phyloP scores from a whole-genome alignment of 2,113 vertebrate species.

The Callocephalon fimbriatum region DNA sequence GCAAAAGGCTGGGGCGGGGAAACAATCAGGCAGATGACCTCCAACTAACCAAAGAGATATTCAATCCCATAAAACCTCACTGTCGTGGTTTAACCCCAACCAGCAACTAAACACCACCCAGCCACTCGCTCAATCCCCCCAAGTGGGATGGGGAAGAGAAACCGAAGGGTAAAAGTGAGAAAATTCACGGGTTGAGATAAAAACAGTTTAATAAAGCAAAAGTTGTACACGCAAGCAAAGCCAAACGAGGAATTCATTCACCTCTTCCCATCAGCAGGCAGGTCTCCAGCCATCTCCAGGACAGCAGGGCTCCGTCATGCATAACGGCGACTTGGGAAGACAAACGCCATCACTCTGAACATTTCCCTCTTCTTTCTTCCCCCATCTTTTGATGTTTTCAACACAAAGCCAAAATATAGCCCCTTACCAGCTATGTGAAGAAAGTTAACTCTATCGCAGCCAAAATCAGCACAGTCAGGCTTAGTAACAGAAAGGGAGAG shows the following conservation, averaged over 20 bases:
- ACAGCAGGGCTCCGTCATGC: neutral
- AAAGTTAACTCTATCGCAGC: neutral
- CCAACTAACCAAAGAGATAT: neutral
- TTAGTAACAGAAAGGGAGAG: neutral
- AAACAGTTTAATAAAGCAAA: neutral
- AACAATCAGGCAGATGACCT: neutral
- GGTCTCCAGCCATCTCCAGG: neutral
- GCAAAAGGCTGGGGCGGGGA: neutral
- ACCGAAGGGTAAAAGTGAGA: neutral
- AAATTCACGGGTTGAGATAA: neutral
- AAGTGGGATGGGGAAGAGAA: neutral
- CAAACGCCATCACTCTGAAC: neutral
- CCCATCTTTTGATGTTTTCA: neutral
- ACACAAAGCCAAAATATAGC: neutral
- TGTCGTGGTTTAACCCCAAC: neutral
- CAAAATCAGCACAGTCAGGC: neutral
- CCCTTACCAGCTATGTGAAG: neutral
- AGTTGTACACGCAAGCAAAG: rapidly evolving
- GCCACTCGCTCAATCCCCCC: rapidly evolving
- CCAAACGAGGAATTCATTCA: neutral
- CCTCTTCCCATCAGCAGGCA: neutral
- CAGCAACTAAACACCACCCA: neutral
- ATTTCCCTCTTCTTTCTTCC: neutral
- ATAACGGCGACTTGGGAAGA: rapidly evolving
- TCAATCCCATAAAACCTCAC: neutral